Evolutionary conservation across 2,888 invertebrate species (phyloP), one percentile per base, ranked within the genome.

Genomic region (Melikaiella ostensackeni): DNA sequence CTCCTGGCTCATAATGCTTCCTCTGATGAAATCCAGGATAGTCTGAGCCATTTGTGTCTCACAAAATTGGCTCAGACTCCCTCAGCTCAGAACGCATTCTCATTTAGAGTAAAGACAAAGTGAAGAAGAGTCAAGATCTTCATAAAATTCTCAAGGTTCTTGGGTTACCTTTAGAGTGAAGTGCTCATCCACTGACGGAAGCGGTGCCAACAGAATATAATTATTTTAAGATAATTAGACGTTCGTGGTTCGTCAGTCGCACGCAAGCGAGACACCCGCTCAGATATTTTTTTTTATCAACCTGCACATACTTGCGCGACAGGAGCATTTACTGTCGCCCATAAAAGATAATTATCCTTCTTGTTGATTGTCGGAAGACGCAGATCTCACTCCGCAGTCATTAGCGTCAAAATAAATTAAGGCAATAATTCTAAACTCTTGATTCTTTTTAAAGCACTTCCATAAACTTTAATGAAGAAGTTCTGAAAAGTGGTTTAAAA

Each of bases 221-320:
- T 70, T 70, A 70, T 50, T 70, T 50, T 46, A 30, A 46, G 66
- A 46, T 70, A 70, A 70, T 70, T 70, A 70, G 66, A 66, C 66
- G 66, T 66, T 66, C 27, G 24, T 66, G 46, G 46, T 46, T 66
- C 16, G 38, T 19, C 42, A 66, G 27, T 66, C 66, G 46, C 66
- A 66, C 42, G 66, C 46, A 42, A 66, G 46, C 27, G 11, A 33
- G 21, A 66, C n/a, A 13, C 42, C 8, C 42, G 24, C 38, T 66
- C 19, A 7, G 24, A 19, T 59, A 16, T 64, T 27, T 66, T 30
- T 70, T 30, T 46, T 24, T 70, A 30, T 70, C 30, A 70, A 27
- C 30, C 19, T 50, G 46, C 75, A 46, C 75, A 21, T 42, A 30
- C 74, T 74, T 74, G 55, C 38, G 21, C 57, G 74, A 46, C 38